Conservation (phyloP, 2,888 invertebrate genomes). For the Apotomis betuletana region DNA sequence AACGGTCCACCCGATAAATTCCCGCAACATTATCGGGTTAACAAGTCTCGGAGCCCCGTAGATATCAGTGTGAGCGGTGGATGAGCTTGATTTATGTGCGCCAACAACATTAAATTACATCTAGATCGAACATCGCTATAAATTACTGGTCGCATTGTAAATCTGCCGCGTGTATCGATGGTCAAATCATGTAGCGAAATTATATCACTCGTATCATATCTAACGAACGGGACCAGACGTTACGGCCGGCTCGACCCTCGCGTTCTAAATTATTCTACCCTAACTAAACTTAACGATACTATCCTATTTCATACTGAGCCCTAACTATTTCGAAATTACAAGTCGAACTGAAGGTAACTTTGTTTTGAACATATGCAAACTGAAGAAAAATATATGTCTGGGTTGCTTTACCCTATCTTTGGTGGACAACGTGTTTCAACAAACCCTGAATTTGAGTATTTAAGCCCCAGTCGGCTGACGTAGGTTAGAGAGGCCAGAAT, state of each 20-base stretch:
- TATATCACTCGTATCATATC: slow-evolving; percentile 68
- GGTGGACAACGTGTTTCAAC: neutral
- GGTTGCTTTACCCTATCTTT: neutral
- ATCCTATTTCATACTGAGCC: neutral
- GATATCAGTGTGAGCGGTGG: slow-evolving; percentile 68
- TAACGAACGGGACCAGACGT: slow-evolving; percentile 48
- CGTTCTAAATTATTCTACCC: slow-evolving; percentile 20
- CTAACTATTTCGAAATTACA: slow-evolving; percentile 1
- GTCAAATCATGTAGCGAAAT: slow-evolving; percentile 76
- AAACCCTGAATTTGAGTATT: slow-evolving; percentile 4
- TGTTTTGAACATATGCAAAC: neutral
- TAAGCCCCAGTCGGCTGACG: slow-evolving; percentile 1
- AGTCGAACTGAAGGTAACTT: neutral
- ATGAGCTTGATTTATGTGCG: slow-evolving; percentile 79
- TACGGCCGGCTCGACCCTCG: slow-evolving; percentile 41
- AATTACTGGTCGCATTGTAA: slow-evolving; percentile 80
- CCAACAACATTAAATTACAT: slow-evolving; percentile 82
- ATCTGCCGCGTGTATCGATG: slow-evolving; percentile 78
- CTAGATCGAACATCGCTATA: slow-evolving; percentile 81
- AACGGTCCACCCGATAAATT: slow-evolving; percentile 57
- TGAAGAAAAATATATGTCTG: neutral
- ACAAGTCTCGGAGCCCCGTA: slow-evolving; percentile 63
- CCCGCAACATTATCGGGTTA: slow-evolving; percentile 65
- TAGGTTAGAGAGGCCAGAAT: slow-evolving; percentile 1
- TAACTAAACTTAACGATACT: slow-evolving; percentile 9